Conservation (phyloP, 1,140 invertebrate genomes). For the Lepidostoma basale region DNA sequence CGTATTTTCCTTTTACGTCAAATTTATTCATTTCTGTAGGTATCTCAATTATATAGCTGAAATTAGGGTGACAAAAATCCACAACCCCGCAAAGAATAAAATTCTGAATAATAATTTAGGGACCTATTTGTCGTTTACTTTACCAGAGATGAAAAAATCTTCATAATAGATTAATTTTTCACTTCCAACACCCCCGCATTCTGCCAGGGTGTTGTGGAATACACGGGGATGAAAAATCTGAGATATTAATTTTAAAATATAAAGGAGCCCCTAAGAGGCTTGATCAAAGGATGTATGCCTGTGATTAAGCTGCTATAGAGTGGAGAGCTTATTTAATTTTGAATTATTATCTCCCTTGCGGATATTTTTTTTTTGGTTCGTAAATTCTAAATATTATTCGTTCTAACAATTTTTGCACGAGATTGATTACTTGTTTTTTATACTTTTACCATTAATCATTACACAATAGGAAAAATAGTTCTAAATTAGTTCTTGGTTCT, state of each 20-base stretch:
- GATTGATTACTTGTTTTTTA: too few relatives aligned
- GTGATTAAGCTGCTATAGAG: constrained; percentile 29
- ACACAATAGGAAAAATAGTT: too few relatives aligned
- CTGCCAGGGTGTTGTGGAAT: not conserved
- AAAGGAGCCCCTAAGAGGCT: constrained; percentile 19
- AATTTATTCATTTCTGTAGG: too few relatives aligned
- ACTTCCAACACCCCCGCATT: constrained; percentile 17
- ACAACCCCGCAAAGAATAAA: constrained; percentile 37
- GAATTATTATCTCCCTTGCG: not conserved
- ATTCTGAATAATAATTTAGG: constrained; percentile 42
- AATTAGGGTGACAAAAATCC: too few relatives aligned
- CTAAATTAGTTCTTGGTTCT: too few relatives aligned
- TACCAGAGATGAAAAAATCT: constrained; percentile 41
- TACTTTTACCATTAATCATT: too few relatives aligned
- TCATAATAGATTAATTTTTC: constrained; percentile 45
- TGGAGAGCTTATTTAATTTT: constrained; percentile 15
- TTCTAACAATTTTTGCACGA: too few relatives aligned
- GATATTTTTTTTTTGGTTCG: too few relatives aligned
- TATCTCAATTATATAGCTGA: too few relatives aligned
- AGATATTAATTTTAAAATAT: constrained; percentile 38
- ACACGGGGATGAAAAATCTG: constrained; percentile 35
- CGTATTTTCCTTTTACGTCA: too few relatives aligned
- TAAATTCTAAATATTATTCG: too few relatives aligned
- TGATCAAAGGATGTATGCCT: constrained; percentile 38
- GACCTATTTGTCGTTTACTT: constrained; percentile 41